These are phyloP conservation scores for Eurosta solidaginis DNA, from an alignment of 1,140 invertebrate genomes.

Conservation along the genomic window DNA sequence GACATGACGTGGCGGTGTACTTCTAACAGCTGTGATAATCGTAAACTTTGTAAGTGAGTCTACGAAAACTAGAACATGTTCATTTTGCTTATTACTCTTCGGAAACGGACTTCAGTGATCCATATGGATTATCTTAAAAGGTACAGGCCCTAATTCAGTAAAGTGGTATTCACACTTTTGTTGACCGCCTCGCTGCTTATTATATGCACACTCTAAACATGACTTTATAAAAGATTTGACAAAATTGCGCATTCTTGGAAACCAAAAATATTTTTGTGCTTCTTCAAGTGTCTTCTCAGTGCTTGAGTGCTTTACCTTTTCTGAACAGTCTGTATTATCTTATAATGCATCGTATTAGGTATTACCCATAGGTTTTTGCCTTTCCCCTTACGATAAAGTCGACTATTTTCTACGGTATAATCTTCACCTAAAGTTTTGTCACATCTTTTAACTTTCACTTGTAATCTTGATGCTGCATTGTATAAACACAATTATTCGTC, in stretches of 20 bases:
- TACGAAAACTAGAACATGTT: no score
- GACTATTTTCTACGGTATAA: neutral
- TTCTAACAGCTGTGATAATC: no score
- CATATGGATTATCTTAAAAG: no score
- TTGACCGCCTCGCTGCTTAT: no score
- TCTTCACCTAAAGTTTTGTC: neutral
- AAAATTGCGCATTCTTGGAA: slow-evolving; percentile 40
- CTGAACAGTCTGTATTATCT: slow-evolving; percentile 6
- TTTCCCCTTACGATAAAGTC: slow-evolving; percentile 29
- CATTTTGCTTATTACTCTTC: no score
- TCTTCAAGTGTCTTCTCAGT: slow-evolving; percentile 29
- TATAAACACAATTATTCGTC: neutral
- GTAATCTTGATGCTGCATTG: slow-evolving; percentile 23
- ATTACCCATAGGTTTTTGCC: slow-evolving; percentile 29
- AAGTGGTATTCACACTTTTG: no score
- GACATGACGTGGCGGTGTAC: no score
- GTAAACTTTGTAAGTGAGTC: no score
- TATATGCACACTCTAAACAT: no score
- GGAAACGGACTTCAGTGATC: no score
- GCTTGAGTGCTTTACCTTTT: slow-evolving; percentile 15
- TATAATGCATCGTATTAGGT: slow-evolving; percentile 7
- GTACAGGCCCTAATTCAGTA: no score
- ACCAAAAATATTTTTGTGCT: slow-evolving; percentile 41
- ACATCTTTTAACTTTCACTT: neutral
- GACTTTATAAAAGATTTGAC: no score